These are phyloP conservation scores for Actinia tenebrosa DNA, from an alignment of 64 coral and sea anemone species.

Conservation along the genomic window DNA sequence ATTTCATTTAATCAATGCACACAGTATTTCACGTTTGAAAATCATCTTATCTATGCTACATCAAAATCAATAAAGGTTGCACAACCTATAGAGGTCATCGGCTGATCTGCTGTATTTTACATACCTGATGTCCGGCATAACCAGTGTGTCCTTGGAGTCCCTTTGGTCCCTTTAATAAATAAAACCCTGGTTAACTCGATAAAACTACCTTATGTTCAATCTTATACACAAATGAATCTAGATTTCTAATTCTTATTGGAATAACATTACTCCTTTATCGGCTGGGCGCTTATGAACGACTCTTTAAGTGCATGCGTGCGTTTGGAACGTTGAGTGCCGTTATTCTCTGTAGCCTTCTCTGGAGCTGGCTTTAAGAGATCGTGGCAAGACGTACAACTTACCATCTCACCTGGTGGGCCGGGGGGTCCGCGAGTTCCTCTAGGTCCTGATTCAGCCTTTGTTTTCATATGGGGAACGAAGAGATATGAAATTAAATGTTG, in stretches of 20 bases:
- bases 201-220: neutral
- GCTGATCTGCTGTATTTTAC: neutral
- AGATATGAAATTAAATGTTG: neutral
- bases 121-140: constrained; percentile 51
- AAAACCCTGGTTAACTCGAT: neutral
- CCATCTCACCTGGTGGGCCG: constrained; percentile 60
- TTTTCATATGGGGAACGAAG: neutral
- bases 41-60: no score
- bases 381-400: constrained; percentile 40
- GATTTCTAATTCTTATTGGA: neutral
- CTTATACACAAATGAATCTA: neutral
- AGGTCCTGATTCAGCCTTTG: constrained; percentile 47
- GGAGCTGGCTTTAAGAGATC: neutral
- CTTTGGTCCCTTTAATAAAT: constrained; percentile 19
- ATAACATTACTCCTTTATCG: no score
- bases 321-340: constrained; percentile 4
- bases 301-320: neutral
- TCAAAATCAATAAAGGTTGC: no score
- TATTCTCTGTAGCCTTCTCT: neutral
- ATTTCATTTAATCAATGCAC: no score
- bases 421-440: constrained; percentile 20
- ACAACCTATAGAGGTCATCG: no score
- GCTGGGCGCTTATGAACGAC: neutral
- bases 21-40: no score
- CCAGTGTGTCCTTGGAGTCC: constrained; percentile 52